These are phyloP conservation scores for Epistrophe eligans DNA, from an alignment of 2,888 invertebrate genomes.

Conservation along the genomic window DNA sequence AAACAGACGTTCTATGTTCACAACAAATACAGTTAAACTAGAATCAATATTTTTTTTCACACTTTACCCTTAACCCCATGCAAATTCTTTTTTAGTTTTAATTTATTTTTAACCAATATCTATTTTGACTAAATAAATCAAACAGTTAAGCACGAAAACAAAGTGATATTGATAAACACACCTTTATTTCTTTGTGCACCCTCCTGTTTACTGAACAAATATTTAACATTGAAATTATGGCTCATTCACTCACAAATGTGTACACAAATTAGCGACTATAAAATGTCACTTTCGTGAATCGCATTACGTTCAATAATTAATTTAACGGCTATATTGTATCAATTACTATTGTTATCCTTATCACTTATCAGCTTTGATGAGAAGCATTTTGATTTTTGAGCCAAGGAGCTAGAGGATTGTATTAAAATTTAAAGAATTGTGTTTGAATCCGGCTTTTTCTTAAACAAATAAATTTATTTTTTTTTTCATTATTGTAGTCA, in stretches of 20 bases:
- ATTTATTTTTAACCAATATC: constrained; percentile 13
- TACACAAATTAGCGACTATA: constrained; percentile 66
- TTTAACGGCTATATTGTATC: constrained; percentile 2
- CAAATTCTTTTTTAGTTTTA: constrained; percentile 10
- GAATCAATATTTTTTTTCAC: constrained; percentile 19
- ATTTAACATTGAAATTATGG: constrained; percentile 55
- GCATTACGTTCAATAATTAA: background rate
- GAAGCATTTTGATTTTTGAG: background rate
- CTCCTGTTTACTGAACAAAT: constrained; percentile 49
- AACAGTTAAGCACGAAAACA: constrained; percentile 22
- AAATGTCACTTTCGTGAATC: constrained; percentile 46
- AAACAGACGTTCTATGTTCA: background rate
- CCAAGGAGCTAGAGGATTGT: background rate
- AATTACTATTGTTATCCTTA: constrained; percentile 7
- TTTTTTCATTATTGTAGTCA: constrained; percentile 9
- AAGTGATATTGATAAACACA: constrained; percentile 52
- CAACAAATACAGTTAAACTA: background rate
- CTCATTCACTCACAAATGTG: constrained; percentile 39
- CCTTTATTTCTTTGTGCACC: constrained; percentile 4
- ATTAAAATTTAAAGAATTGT: background rate
- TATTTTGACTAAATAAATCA: constrained; percentile 1
- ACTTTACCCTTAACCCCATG: background rate
- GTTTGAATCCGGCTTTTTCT: background rate
- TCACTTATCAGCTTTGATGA: background rate
- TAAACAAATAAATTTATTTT: background rate